These are phyloP conservation scores for Heliothis virescens DNA, from an alignment of 1,140 invertebrate species.

Conservation along the genomic window DNA sequence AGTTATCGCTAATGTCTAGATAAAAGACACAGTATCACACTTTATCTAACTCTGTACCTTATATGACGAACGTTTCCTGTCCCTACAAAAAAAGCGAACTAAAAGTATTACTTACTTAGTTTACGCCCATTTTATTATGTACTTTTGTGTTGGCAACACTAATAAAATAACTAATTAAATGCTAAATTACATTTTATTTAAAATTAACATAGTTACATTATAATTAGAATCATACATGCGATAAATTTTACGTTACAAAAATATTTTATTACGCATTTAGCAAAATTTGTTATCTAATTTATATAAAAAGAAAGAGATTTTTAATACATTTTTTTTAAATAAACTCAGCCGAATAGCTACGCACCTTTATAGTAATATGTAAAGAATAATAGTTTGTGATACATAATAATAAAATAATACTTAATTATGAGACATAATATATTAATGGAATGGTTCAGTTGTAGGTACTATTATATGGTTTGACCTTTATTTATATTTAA, in stretches of 20 bases:
- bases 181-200: constrained; percentile 82
- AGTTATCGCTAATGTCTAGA: constrained; percentile 49
- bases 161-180: constrained; percentile 58
- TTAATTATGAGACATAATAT: constrained; percentile 58
- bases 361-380: constrained; percentile 25
- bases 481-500: constrained; percentile 56
- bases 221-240: constrained; percentile 77
- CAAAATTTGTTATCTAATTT: constrained; percentile 55
- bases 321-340: constrained; percentile 36
- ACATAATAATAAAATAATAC: constrained; percentile 57
- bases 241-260: constrained; percentile 83
- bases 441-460: constrained; percentile 80
- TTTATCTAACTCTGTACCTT: constrained; percentile 69
- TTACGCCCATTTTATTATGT: constrained; percentile 38
- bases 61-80: constrained; percentile 81
- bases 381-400: constrained; percentile 49
- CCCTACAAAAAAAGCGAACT: constrained; percentile 73
- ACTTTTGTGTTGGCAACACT: constrained; percentile 33
- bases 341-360: constrained; percentile 41
- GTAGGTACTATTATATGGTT: constrained; percentile 66
- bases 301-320: constrained; percentile 39
- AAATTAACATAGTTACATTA: constrained; percentile 71
- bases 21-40: constrained; percentile 43
- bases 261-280: constrained; percentile 71
- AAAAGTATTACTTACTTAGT: constrained; percentile 76